Percentiles rank a stretch among this genome's conserved stretches.
Evolutionary conservation across 2,797 vertebrate species (phyloP).

Genomic region (Pipistrellus pygmaeus): DNA sequence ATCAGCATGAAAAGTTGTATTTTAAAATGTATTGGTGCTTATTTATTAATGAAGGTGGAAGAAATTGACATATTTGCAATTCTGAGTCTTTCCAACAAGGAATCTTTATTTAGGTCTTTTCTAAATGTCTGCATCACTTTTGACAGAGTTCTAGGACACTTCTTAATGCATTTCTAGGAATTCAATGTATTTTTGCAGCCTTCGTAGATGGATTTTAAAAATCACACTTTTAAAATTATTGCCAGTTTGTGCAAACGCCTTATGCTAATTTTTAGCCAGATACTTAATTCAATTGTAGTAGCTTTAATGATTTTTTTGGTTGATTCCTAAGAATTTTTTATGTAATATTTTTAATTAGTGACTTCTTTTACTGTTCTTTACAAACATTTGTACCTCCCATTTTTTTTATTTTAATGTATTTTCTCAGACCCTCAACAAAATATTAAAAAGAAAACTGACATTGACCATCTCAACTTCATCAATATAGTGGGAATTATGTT

Average conservation of each 20-base stretch:
- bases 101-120: neutral
- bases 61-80: neutral
- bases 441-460: neutral
- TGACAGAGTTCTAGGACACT: neutral
- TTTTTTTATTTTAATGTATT: conserved; percentile 49
- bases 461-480: neutral
- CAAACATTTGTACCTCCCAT: neutral
- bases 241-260: neutral
- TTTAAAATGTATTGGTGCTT: neutral
- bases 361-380: neutral
- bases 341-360: conserved; percentile 13
- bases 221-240: neutral
- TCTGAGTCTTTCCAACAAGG: neutral
- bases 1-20: neutral
- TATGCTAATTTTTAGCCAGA: conserved; percentile 10
- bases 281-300: conserved; percentile 25
- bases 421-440: neutral
- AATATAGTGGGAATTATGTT: neutral
- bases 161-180: neutral
- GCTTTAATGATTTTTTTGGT: neutral
- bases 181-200: neutral
- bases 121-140: neutral
- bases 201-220: neutral
- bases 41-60: conserved; percentile 4
- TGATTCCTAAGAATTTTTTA: conserved; percentile 10